Conservation (phyloP, 2,113 vertebrate genomes). For the Synchiropus splendidus region DNA sequence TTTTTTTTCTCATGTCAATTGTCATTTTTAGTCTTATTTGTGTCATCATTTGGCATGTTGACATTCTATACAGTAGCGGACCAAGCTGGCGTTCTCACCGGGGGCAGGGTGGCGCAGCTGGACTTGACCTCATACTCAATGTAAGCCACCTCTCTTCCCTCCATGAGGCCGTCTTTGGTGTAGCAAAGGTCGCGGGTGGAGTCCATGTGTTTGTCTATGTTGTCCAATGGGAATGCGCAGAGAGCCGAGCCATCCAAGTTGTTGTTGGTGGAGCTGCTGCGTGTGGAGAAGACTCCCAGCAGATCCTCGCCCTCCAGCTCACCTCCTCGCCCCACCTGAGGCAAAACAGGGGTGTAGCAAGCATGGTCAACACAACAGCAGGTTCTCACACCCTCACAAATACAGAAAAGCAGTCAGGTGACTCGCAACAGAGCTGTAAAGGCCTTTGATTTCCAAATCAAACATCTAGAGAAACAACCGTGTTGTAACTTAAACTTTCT, state of each 20-base stretch:
- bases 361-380: no score
- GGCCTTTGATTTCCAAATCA: no score
- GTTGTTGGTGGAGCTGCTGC: slow-evolving; percentile 58
- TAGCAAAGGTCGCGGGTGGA: slow-evolving; percentile 87
- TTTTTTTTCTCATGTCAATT: no score
- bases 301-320: slow-evolving; percentile 66
- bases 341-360: slow-evolving; percentile 1
- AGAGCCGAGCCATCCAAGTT: slow-evolving; percentile 75
- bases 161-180: slow-evolving; percentile 73
- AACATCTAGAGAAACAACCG: no score
- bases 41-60: no score
- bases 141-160: slow-evolving; percentile 77
- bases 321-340: slow-evolving; percentile 63
- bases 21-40: no score
- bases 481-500: no score
- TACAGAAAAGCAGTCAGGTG: no score
- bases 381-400: no score
- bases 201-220: slow-evolving; percentile 81
- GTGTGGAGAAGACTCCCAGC: slow-evolving; percentile 82
- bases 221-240: slow-evolving; percentile 79
- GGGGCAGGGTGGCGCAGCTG: slow-evolving; percentile 81
- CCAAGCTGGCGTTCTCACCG: slow-evolving; percentile 79
- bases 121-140: slow-evolving; percentile 96
- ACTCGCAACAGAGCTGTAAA: no score
- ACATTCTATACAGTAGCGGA: no score